Evolutionary conservation across 1,140 invertebrate species (phyloP).

Genomic region (Cyrtorhinus lividipennis): DNA sequence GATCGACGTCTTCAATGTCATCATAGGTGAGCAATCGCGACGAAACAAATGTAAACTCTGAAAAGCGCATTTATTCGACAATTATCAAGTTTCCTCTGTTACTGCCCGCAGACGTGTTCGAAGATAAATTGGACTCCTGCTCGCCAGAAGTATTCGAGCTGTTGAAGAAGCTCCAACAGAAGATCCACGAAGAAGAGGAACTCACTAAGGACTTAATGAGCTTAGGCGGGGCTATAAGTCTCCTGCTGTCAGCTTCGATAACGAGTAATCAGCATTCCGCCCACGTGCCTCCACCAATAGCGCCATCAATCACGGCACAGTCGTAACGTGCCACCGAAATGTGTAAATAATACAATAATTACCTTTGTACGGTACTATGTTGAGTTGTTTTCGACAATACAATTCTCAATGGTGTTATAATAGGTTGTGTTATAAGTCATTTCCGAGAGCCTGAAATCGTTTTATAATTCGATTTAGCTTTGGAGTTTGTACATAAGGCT

Average conservation of each 20-base stretch:
- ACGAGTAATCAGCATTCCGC: slow-evolving; percentile 16
- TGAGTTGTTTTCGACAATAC: no score
- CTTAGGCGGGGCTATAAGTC: slow-evolving; percentile 51
- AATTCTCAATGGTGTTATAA: no score
- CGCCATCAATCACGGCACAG: slow-evolving; percentile 11
- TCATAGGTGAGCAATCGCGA: slow-evolving; percentile 40
- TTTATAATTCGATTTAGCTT: no score
- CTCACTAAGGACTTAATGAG: slow-evolving; percentile 42
- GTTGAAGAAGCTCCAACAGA: slow-evolving; percentile 41
- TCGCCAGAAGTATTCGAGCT: slow-evolving; percentile 40
- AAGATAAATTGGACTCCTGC: slow-evolving; percentile 39
- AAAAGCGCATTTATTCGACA: neutral
- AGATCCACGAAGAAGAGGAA: slow-evolving; percentile 49
- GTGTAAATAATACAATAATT: no score
- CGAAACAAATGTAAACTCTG: slow-evolving; percentile 6
- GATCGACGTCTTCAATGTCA: slow-evolving; percentile 52
- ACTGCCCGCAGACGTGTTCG: slow-evolving; percentile 42
- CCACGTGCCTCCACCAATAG: neutral
- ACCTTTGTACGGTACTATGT: no score
- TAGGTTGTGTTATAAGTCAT: no score
- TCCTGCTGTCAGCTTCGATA: slow-evolving; percentile 44
- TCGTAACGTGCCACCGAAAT: neutral
- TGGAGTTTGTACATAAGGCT: no score
- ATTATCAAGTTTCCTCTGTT: neutral
- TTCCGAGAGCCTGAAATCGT: no score